These are phyloP conservation scores for Mormyrus lacerda DNA, from an alignment of 2,113 vertebrate genomes.

Conservation along the genomic window DNA sequence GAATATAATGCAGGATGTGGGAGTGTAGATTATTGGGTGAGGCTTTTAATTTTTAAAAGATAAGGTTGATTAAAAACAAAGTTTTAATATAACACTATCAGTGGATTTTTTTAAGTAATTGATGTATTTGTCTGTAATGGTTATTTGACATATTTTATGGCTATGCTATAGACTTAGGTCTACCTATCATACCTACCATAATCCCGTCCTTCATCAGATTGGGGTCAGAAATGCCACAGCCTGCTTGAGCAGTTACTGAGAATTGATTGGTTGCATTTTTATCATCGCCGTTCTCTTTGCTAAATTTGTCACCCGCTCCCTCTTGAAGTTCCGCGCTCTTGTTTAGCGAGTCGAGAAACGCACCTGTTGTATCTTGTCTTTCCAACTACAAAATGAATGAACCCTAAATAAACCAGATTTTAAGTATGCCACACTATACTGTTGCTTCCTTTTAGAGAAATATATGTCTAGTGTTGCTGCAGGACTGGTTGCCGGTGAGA, in stretches of 20 bases:
- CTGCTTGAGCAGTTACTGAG: not conserved
- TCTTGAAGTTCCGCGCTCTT: not conserved
- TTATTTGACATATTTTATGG: not conserved
- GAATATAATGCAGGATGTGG: not conserved
- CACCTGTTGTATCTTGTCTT: not conserved
- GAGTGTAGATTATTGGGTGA: not conserved
- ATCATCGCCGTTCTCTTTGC: not conserved
- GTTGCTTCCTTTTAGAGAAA: not conserved
- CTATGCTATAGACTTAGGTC: not conserved
- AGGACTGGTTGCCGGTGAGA: not conserved
- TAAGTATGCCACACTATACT: not conserved
- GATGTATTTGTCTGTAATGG: not conserved
- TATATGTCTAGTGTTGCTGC: not conserved
- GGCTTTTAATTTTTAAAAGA: not conserved
- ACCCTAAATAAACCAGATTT: not conserved
- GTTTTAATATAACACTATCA: not conserved
- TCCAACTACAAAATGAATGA: not conserved
- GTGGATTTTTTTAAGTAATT: not conserved
- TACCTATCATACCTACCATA: not conserved
- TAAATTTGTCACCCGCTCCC: not conserved
- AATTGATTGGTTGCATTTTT: not conserved
- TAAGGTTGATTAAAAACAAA: constrained; percentile 8
- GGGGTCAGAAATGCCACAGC: not conserved
- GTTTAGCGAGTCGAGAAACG: not conserved
- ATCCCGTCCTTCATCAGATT: not conserved